These are phyloP conservation scores for Musca vetustissima DNA, from an alignment of 1,140 invertebrate genomes.

Conservation along the genomic window DNA sequence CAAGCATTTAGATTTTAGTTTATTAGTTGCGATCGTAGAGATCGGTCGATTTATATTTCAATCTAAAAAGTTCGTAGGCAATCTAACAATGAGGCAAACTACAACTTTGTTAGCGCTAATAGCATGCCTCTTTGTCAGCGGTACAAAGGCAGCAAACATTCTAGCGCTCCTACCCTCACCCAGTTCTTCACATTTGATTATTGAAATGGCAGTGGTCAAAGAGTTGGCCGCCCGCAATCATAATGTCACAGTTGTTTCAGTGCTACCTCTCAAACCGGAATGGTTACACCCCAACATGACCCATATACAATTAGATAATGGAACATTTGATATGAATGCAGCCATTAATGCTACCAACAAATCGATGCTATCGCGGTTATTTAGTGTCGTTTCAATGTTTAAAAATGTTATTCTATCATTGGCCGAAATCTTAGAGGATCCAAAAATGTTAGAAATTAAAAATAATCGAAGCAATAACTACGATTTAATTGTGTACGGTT, in stretches of 20 bases:
- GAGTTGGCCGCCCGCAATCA: slow-evolving; percentile 34
- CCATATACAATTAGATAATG: neutral
- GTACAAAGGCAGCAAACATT: slow-evolving; percentile 20
- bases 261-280: slow-evolving; percentile 2
- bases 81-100: too few species aligned
- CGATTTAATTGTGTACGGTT: slow-evolving; percentile 45
- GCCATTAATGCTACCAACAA: neutral
- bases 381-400: neutral
- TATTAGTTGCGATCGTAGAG: too few species aligned
- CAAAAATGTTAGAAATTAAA: slow-evolving; percentile 30
- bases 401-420: neutral
- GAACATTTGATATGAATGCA: neutral
- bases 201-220: slow-evolving; percentile 31
- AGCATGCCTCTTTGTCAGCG: too few species aligned
- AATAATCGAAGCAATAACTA: slow-evolving; percentile 18
- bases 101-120: too few species aligned
- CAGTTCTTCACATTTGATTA: slow-evolving; percentile 35
- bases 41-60: too few species aligned
- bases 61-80: too few species aligned
- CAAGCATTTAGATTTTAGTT: too few species aligned
- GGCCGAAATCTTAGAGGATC: slow-evolving; percentile 33
- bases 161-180: slow-evolving; percentile 34
- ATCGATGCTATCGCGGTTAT: neutral
- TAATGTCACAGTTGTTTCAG: slow-evolving; percentile 35
- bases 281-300: neutral